A percentile compares a stretch with the other conserved stretches of the same genome.
Evolutionary conservation across 2,113 vertebrate species (phyloP).

Genomic region (Callaeas wilsoni): DNA sequence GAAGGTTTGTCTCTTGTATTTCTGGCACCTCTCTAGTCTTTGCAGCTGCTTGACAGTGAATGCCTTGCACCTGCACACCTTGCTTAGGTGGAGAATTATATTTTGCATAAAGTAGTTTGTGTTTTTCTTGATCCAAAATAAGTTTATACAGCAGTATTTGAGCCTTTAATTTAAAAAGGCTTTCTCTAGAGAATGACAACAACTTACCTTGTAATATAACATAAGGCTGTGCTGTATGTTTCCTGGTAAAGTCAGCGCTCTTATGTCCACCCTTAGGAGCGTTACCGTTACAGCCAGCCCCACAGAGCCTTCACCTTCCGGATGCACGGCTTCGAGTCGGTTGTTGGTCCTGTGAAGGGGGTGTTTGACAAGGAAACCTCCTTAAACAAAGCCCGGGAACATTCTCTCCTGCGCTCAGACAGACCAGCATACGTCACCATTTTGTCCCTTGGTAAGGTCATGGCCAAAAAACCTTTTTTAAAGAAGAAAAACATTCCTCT

Average conservation of each 20-base stretch:
- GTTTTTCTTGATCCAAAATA: neutral
- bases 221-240: neutral
- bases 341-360: slow-evolving; percentile 95
- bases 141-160: neutral
- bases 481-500: neutral
- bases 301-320: slow-evolving; percentile 97
- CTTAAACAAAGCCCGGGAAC: slow-evolving; percentile 95
- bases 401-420: slow-evolving; percentile 93
- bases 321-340: slow-evolving; percentile 96
- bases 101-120: neutral
- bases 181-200: neutral
- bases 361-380: slow-evolving; percentile 99
- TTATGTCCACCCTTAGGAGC: slow-evolving; percentile 76
- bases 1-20: neutral
- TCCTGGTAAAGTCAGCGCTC: neutral
- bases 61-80: neutral
- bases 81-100: neutral
- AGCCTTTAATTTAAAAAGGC: neutral
- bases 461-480: neutral
- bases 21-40: neutral
- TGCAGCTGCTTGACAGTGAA: neutral
- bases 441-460: slow-evolving; percentile 87
- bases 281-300: slow-evolving; percentile 94
- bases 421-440: slow-evolving; percentile 96
- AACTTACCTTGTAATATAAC: neutral